Conservation (phyloP, 1,140 invertebrate species). For the Drosophila funebris region DNA sequence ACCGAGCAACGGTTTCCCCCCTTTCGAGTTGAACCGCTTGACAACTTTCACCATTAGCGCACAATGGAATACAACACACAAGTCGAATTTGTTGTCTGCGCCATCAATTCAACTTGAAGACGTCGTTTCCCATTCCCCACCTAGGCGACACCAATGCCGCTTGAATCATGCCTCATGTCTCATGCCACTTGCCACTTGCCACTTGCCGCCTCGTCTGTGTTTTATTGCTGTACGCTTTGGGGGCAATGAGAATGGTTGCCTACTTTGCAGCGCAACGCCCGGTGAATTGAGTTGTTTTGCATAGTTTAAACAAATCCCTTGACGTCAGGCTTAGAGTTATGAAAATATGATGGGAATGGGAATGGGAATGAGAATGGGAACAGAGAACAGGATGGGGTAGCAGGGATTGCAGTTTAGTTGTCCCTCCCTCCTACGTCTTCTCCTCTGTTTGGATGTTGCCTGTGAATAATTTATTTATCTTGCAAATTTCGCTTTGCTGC, state of each 20-base stretch:
- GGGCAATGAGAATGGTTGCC: conserved; percentile 63
- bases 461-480: conserved; percentile 78
- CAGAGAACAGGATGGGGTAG: too few species aligned
- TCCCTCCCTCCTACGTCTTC: neutral
- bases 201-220: conserved; percentile 54
- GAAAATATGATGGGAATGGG: conserved; percentile 57
- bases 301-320: conserved; percentile 70
- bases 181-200: conserved; percentile 7
- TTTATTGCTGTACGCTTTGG: conserved; percentile 75
- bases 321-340: conserved; percentile 63
- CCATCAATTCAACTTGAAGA: conserved; percentile 79
- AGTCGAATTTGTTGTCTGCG: conserved; percentile 79
- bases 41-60: conserved; percentile 80
- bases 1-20: neutral
- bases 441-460: conserved; percentile 10
- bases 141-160: conserved; percentile 30
- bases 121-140: conserved; percentile 48
- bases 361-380: neutral
- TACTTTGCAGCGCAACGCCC: conserved; percentile 63
- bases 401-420: conserved; percentile 20
- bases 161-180: conserved; percentile 3
- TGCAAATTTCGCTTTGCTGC: conserved; percentile 34
- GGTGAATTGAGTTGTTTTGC: conserved; percentile 72
- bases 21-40: conserved; percentile 55
- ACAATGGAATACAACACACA: conserved; percentile 68